Conservation (phyloP, 92 coral and sea anemone species). For the Porites evermanni region DNA sequence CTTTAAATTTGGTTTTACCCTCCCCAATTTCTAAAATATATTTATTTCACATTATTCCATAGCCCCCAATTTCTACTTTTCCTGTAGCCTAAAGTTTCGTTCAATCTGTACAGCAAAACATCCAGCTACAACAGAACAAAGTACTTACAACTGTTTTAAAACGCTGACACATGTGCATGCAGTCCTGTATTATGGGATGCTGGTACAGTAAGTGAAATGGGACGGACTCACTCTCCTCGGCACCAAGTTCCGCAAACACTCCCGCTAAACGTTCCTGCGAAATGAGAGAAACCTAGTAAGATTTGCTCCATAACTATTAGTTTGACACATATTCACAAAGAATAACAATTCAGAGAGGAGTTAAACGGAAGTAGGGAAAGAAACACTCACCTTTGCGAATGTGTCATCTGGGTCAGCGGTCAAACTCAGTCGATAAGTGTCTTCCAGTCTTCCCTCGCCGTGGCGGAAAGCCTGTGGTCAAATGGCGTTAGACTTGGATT, state of each 20-base stretch:
- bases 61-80: no score
- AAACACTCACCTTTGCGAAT: slow-evolving; percentile 79
- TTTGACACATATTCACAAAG: no score
- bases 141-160: slow-evolving; percentile 83
- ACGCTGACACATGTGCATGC: slow-evolving; percentile 91
- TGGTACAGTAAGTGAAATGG: slow-evolving; percentile 92
- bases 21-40: no score
- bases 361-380: background rate
- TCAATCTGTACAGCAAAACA: background rate
- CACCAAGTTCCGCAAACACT: slow-evolving; percentile 90
- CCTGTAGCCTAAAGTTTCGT: no score
- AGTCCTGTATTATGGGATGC: slow-evolving; percentile 97
- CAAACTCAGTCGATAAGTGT: slow-evolving; percentile 83
- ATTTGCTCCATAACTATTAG: no score
- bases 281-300: background rate
- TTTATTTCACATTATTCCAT: no score
- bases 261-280: slow-evolving; percentile 89
- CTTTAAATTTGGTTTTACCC: no score
- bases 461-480: slow-evolving; percentile 85
- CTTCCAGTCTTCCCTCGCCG: slow-evolving; percentile 83
- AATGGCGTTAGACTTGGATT: no score
- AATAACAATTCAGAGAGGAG: background rate
- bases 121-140: background rate
- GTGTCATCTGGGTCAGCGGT: slow-evolving; percentile 84
- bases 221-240: slow-evolving; percentile 84